phyloP scores from a whole-genome alignment of 2,113 vertebrate species.

The Zingel zingel region DNA sequence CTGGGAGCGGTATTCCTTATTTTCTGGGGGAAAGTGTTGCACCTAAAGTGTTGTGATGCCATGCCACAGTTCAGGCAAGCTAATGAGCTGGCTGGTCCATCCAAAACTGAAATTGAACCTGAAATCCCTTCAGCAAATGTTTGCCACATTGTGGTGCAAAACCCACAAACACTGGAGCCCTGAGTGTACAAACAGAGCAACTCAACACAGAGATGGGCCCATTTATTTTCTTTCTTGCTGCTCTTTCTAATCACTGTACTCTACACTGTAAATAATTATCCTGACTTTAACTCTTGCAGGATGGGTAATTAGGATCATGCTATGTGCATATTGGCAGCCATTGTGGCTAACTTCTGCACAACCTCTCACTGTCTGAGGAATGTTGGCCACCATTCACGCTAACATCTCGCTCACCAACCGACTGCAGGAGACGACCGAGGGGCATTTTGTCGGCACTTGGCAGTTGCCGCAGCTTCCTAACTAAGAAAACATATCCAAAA shows the following conservation, averaged over 20 bases:
- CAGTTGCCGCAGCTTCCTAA: conserved; percentile 61
- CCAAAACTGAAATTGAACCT: conserved; percentile 39
- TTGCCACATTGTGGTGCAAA: conserved; percentile 46
- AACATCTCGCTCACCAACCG: conserved; percentile 29
- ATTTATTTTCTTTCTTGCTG: background rate
- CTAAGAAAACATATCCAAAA: conserved; percentile 77
- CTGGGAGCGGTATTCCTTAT: conserved; percentile 1
- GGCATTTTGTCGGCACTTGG: conserved; percentile 62
- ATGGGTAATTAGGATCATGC: conserved; percentile 43
- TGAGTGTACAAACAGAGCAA: conserved; percentile 7
- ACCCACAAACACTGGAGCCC: conserved; percentile 21
- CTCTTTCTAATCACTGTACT: conserved; percentile 20
- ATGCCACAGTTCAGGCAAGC: conserved; percentile 30
- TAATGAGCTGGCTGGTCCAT: conserved; percentile 54
- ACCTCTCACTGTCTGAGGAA: conserved; percentile 65
- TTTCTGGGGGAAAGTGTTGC: conserved; percentile 56
- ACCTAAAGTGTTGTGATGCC: conserved; percentile 44
- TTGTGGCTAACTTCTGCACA: conserved; percentile 52
- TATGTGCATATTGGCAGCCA: conserved; percentile 47
- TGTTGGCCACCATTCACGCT: conserved; percentile 57
- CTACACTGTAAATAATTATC: conserved; percentile 5
- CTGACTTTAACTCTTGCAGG: conserved; percentile 22
- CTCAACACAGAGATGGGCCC: background rate
- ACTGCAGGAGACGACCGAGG: conserved; percentile 47
- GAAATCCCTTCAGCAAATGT: conserved; percentile 61